Percentiles rank a stretch among this genome's conserved stretches.
These are phyloP conservation scores for Myrmecophaga tridactyla DNA, from an alignment of 2,113 vertebrate genomes.

Conservation along the genomic window DNA sequence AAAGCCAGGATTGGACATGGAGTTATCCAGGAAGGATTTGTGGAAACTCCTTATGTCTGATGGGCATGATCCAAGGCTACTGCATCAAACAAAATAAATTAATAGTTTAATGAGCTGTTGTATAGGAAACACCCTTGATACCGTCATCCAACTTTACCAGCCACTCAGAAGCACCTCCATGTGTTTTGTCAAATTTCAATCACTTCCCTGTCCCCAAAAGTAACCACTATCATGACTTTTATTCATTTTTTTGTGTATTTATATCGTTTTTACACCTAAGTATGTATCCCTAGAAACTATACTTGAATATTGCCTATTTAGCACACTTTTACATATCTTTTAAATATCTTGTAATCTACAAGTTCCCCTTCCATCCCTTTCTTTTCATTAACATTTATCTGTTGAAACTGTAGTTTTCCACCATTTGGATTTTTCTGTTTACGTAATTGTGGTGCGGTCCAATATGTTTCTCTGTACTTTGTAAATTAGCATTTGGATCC, in stretches of 20 bases:
- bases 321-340: background rate
- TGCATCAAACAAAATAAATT: too few relatives aligned
- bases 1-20: too few relatives aligned
- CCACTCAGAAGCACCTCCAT: background rate
- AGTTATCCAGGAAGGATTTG: too few relatives aligned
- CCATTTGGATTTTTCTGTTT: background rate
- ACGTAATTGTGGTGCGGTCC: background rate
- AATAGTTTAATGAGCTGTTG: background rate
- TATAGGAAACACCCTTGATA: background rate
- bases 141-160: background rate
- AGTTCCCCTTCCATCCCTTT: background rate
- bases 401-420: background rate
- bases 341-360: background rate
- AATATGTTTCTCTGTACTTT: background rate
- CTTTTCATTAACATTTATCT: slow-evolving; percentile 31
- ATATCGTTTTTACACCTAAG: background rate
- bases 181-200: background rate
- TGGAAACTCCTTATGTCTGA: too few relatives aligned
- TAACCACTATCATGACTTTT: background rate
- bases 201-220: background rate
- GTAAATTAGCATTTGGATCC: background rate
- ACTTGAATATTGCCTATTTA: background rate
- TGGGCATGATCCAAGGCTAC: too few relatives aligned
- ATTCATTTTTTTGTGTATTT: background rate
- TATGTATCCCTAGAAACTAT: background rate